phyloP scores from a whole-genome alignment of 2,797 vertebrate species.

The Diplodus sargus region DNA sequence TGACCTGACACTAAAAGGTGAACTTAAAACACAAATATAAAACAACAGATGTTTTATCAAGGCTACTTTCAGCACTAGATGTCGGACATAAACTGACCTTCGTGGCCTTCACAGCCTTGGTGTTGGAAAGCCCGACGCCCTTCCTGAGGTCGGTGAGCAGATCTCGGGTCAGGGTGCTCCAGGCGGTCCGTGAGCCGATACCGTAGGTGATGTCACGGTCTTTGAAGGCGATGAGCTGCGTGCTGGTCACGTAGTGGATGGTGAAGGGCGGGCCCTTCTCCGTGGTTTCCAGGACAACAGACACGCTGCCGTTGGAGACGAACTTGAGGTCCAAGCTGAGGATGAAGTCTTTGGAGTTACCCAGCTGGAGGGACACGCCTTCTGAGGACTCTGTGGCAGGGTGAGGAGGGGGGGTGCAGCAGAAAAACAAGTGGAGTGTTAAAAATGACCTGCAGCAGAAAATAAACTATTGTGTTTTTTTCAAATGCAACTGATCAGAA shows the following conservation, averaged over 20 bases:
- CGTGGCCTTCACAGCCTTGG: constrained; percentile 96
- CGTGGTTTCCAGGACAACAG: constrained; percentile 93
- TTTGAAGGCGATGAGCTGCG: constrained; percentile 90
- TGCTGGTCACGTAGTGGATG: constrained; percentile 92
- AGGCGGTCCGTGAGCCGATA: constrained; percentile 87
- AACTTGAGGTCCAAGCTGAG: constrained; percentile 95
- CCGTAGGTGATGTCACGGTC: constrained; percentile 94
- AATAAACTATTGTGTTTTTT: not conserved
- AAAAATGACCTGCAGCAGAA: constrained; percentile 11
- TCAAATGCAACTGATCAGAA: not conserved
- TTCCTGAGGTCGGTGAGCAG: constrained; percentile 96
- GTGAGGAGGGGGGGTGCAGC: not conserved
- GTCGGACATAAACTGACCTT: constrained; percentile 74
- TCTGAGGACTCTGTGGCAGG: constrained; percentile 88
- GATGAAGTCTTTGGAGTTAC: constrained; percentile 95
- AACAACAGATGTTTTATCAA: not conserved
- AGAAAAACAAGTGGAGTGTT: not conserved
- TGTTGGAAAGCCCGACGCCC: constrained; percentile 96
- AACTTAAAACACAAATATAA: not conserved
- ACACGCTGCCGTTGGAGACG: constrained; percentile 92
- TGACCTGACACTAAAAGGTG: too few relatives aligned
- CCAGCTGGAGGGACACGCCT: constrained; percentile 91
- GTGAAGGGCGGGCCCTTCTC: constrained; percentile 93
- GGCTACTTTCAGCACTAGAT: not conserved
- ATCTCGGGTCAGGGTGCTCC: constrained; percentile 95